Base-by-base conservation (phyloP, 2,888 invertebrate genomes). In the Conops quadrifasciatus region DNA sequence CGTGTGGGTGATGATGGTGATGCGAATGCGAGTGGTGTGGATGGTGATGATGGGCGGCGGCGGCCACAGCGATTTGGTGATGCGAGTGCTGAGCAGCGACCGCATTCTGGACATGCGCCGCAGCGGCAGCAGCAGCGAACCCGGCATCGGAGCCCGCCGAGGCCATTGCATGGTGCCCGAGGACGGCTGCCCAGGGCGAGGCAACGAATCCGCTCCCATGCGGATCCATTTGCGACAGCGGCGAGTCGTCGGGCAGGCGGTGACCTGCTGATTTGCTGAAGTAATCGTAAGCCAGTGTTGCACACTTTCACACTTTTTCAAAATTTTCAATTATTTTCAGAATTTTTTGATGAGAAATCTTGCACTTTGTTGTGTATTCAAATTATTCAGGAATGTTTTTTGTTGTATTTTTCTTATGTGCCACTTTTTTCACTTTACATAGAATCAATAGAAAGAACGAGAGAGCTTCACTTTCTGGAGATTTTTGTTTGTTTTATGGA, bases 121-220 rank as follows among this genome's bases (percentile, higher is more conserved):
- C 85, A 74, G 85, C 85, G 36, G 85, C 85, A 73, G 85, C 85
- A 70, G 86, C 84, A 63, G 83, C 82, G 67, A 85, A 85, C 70
- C 84, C 83, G 68, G 84, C 85, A 78, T 86, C 85, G 66, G 80
- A 79, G 68, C 78, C 80, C 76, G 87, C 74, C 73, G 75, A 80
- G 80, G 79, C 83, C 84, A 83, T 84, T 71, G 81, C 88, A 71
- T 83, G 88, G 79, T 82, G 86, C 78, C 83, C 91, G 89, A 84
- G 91, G 87, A 89, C 93, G 89, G 92, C 92, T 80, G 92, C 92
- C 92, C 92, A 93, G 80, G 93, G 93, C 85, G 93, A 93, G 82
- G 91, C 89, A 74, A 92, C 89, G 82, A 91, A 91, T 76, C 91
- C 92, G 83, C 89, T 89, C 92, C 68, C 68, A 51, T 68, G 68